phyloP scores from a whole-genome alignment of 2,797 vertebrate species.

The Pipistrellus pipistrellus region DNA sequence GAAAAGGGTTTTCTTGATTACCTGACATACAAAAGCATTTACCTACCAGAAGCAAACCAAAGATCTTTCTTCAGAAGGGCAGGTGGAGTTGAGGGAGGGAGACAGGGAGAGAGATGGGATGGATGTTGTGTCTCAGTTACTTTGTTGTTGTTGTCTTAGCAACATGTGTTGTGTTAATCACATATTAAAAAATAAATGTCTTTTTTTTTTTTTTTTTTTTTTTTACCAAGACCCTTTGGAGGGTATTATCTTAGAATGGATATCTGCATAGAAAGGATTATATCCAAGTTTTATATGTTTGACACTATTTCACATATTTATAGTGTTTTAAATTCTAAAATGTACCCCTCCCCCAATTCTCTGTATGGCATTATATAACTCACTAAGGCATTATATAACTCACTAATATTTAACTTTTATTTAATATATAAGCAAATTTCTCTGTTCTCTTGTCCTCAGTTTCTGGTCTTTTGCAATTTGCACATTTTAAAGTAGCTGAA shows the following conservation, averaged over 20 bases:
- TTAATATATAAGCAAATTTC: not conserved
- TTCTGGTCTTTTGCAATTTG: not conserved
- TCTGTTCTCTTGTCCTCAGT: not conserved
- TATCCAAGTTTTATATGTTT: not conserved
- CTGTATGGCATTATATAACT: not conserved
- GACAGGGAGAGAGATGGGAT: not conserved
- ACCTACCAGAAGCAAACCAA: not conserved
- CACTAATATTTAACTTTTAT: not conserved
- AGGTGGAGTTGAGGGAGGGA: not conserved
- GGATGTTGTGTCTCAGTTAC: too few species aligned
- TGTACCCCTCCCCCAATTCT: accelerated
- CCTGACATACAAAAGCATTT: not conserved
- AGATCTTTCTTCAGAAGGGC: not conserved
- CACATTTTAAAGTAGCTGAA: not conserved
- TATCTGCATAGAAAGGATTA: not conserved
- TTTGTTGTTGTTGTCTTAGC: too few species aligned
- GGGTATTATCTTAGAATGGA: not conserved
- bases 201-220: not conserved
- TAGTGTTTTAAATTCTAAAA: not conserved
- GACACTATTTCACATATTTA: not conserved
- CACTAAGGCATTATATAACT: not conserved
- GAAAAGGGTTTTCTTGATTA: not conserved
- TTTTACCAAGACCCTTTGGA: not conserved
- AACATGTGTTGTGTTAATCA: not conserved
- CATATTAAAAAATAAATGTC: not conserved